Evolutionary conservation across 1,140 invertebrate species (phyloP), one percentile per base, ranked within the genome.

Genomic region (Atta cephalotes): DNA sequence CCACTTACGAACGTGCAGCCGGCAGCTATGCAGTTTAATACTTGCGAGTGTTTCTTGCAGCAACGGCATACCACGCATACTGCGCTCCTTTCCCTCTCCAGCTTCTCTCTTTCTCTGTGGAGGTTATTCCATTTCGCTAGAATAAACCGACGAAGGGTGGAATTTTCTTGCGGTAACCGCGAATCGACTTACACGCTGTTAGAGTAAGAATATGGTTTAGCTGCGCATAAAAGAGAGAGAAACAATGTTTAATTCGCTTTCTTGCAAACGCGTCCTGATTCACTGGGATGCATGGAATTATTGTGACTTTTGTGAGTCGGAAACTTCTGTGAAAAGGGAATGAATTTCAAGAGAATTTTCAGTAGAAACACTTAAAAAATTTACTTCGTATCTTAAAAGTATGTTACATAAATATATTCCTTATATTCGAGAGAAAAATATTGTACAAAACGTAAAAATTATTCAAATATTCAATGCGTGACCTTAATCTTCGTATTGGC

Each of bases 21-120:
- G 18, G 85, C 74, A 53, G 77, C 88, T 85, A 85, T 90, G 85
- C 80, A 90, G 86, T 90, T 90, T 90, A 90, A 90, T 90, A 90
- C 88, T 90, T 81, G 88, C 56, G 63, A 88, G 63, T 90, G 89
- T 90, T 90, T 90, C 89, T 90, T 90, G 88, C 63, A 77, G 53
- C 79, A 63, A 63, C 81, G 76, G 86, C 80, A 58, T 90, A 87
- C 80, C 63, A 51, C 63, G 88, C 85, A 85, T 81, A 88, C 88
- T 71, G 68, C 28, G 78, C 45, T 10, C 35, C 70, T 62, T 60
- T 49, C 49, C 5, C 63, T 21, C 0, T 14, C 49, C 28, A 16
- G 9, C 9, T 53, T 21, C 60, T 49, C 14, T 76, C 70, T 76
- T 58, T 49, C 51, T 70, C 77, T 56, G 60, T 9, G 12, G 60